Evolutionary conservation across 2,113 vertebrate genomes (phyloP).

Genomic region (Morone saxatilis): DNA sequence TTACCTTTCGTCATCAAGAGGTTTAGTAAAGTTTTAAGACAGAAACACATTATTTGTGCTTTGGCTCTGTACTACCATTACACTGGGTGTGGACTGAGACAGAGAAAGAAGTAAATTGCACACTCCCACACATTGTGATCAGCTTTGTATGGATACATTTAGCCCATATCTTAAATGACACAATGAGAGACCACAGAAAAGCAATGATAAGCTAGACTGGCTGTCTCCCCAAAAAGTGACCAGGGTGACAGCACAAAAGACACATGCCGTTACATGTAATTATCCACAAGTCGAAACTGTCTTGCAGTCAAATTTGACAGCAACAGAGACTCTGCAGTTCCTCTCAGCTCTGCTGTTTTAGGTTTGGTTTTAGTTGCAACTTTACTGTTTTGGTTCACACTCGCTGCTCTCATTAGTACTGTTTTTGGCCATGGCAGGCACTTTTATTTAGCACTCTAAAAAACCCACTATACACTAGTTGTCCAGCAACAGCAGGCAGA

Average conservation of each 20-base stretch:
- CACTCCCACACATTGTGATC: background rate
- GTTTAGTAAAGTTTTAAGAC: background rate
- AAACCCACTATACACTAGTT: background rate
- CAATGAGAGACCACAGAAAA: background rate
- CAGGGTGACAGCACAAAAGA: background rate
- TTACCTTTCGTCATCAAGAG: background rate
- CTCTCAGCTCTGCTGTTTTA: background rate
- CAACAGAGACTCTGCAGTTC: background rate
- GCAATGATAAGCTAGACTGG: background rate
- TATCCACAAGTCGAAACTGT: background rate
- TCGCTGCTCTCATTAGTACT: no score
- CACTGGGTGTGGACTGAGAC: background rate
- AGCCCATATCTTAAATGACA: background rate
- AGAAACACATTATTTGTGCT: conserved; percentile 12
- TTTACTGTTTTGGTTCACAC: no score
- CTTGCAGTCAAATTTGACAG: background rate
- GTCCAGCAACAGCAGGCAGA: background rate
- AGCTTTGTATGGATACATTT: background rate
- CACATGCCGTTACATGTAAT: background rate
- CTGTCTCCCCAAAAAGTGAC: no score
- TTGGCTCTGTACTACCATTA: conserved; percentile 15
- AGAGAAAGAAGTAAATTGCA: background rate
- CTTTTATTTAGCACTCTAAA: background rate
- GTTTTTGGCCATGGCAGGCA: background rate
- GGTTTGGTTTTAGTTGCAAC: no score